These are phyloP conservation scores for Pteropus alecto DNA, from an alignment of 2,113 vertebrate genomes.

Conservation along the genomic window DNA sequence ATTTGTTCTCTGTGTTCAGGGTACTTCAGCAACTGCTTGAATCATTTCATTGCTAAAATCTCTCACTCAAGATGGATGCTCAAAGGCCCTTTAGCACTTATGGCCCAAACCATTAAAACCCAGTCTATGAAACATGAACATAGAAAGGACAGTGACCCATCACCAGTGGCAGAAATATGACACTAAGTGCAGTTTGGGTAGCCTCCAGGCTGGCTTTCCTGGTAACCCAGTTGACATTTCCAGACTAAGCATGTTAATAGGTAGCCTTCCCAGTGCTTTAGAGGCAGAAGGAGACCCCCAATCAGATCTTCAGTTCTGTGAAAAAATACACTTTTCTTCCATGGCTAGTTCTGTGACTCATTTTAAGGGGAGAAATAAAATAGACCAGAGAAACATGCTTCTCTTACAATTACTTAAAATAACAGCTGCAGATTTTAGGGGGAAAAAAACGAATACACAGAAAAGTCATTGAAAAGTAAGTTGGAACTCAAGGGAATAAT, in stretches of 20 bases:
- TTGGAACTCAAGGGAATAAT: neutral
- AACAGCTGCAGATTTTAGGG: neutral
- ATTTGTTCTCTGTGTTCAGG: neutral
- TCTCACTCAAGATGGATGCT: neutral
- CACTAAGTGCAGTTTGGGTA: neutral
- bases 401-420: neutral
- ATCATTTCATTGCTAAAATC: neutral
- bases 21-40: neutral
- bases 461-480: slow-evolving; percentile 46
- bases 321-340: neutral
- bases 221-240: neutral
- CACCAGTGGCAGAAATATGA: no score
- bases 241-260: neutral
- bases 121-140: neutral
- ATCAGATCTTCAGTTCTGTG: neutral
- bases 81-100: neutral
- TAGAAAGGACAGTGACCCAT: neutral
- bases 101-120: neutral
- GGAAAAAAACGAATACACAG: neutral
- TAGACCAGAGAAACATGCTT: neutral
- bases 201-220: neutral
- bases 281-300: neutral
- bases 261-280: neutral
- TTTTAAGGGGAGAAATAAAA: slow-evolving; percentile 25
- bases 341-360: neutral